A percentile compares a stretch with the other conserved stretches of the same genome.
These are phyloP conservation scores for Tapirus terrestris DNA, from an alignment of 2,113 vertebrate genomes.

Conservation along the genomic window DNA sequence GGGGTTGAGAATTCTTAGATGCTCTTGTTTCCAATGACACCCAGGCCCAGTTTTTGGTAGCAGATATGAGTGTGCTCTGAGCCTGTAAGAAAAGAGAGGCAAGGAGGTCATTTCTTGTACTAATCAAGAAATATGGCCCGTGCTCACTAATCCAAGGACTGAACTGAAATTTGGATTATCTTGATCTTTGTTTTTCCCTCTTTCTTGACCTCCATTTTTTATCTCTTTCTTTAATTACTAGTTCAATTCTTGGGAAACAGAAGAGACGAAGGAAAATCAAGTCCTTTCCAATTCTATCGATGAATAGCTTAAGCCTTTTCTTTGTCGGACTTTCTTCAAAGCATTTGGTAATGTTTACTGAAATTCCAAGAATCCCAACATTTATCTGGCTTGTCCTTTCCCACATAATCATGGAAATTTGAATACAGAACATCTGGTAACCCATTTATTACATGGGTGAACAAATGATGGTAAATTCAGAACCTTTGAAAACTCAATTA, in stretches of 20 bases:
- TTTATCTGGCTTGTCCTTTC: not conserved
- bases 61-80: not conserved
- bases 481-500: slow-evolving; percentile 25
- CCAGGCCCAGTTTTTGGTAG: not conserved
- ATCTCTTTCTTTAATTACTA: not conserved
- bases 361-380: not conserved
- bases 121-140: not conserved
- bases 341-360: not conserved
- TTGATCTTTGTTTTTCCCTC: not conserved
- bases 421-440: not conserved
- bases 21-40: not conserved
- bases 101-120: not conserved
- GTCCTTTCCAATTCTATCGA: not conserved
- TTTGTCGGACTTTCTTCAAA: slow-evolving; percentile 21
- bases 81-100: not conserved
- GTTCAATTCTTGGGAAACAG: slow-evolving; percentile 25
- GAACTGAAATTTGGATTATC: not conserved
- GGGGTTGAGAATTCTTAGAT: not conserved
- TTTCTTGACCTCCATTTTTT: not conserved
- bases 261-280: slow-evolving; percentile 26
- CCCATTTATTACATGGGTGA: not conserved
- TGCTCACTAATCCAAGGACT: not conserved
- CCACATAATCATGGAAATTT: not conserved
- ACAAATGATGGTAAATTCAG: not conserved
- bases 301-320: not conserved